phyloP scores from a whole-genome alignment of 2,888 invertebrate genomes.

The Cosmia trapezina region DNA sequence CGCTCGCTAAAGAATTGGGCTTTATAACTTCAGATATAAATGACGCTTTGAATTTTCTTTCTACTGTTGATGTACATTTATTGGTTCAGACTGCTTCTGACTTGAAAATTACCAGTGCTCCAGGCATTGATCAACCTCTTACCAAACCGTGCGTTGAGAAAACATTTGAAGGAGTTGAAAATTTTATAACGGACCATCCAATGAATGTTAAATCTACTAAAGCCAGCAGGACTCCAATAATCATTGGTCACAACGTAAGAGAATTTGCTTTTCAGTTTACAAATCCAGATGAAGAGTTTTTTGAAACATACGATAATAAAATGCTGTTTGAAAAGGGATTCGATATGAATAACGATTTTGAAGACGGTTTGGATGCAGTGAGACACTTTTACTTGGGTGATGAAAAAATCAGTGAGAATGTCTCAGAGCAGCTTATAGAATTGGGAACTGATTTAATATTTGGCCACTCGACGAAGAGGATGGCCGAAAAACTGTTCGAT shows the following conservation, averaged over 20 bases:
- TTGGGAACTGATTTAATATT: conserved; percentile 46
- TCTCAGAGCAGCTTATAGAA: conserved; percentile 17
- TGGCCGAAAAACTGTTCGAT: conserved; percentile 33
- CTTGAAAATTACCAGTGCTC: conserved; percentile 16
- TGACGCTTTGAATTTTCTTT: conserved; percentile 38
- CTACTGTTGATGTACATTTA: conserved; percentile 17
- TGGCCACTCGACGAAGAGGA: conserved; percentile 46
- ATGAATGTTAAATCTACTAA: conserved; percentile 41
- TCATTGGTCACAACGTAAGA: conserved; percentile 40
- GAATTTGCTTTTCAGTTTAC: conserved; percentile 37
- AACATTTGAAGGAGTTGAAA: conserved; percentile 47
- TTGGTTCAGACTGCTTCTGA: conserved; percentile 4
- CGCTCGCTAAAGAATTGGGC: conserved; percentile 33
- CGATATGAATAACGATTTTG: conserved; percentile 30
- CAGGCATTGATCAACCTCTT: conserved; percentile 24
- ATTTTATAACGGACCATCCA: conserved; percentile 44
- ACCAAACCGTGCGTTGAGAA: conserved; percentile 50
- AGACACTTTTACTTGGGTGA: conserved; percentile 49
- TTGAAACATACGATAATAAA: conserved; percentile 21
- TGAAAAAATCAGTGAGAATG: conserved; percentile 24
- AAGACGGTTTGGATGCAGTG: conserved; percentile 17
- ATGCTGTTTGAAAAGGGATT: conserved; percentile 42
- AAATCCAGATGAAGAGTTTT: conserved; percentile 11
- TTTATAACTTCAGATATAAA: conserved; percentile 29
- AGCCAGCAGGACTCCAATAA: conserved; percentile 20